Evolutionary conservation across 2,113 vertebrate genomes (phyloP).

Genomic region (Callipepla californica): DNA sequence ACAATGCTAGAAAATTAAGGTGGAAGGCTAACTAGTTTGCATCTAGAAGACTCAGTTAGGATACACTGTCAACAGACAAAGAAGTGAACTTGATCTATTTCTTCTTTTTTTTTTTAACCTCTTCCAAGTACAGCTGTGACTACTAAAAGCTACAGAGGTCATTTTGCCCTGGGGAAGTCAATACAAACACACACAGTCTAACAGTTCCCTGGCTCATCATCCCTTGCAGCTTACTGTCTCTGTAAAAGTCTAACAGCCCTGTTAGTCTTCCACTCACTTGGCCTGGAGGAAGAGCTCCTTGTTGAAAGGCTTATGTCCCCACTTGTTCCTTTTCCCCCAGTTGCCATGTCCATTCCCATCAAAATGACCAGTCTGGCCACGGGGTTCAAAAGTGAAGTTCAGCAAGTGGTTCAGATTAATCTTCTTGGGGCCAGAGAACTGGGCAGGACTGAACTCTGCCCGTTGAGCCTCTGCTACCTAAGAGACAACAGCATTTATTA

Average conservation of each 20-base stretch:
- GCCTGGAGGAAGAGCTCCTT: slow-evolving; percentile 99
- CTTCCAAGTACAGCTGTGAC: background rate
- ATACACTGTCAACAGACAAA: background rate
- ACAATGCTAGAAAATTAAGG: background rate
- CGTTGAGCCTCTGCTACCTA: slow-evolving; percentile 97
- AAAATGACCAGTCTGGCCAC: slow-evolving; percentile 87
- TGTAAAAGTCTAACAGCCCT: background rate
- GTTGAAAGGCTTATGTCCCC: slow-evolving; percentile 98
- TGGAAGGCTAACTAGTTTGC: background rate
- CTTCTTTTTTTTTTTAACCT: background rate
- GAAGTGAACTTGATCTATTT: background rate
- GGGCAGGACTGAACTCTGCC: slow-evolving; percentile 99
- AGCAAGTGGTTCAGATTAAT: slow-evolving; percentile 97
- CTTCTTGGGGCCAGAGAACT: slow-evolving; percentile 97
- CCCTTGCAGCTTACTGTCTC: background rate
- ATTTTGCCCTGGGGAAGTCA: background rate
- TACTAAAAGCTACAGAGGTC: background rate
- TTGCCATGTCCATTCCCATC: slow-evolving; percentile 84
- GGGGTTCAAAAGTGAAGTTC: slow-evolving; percentile 98
- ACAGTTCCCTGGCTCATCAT: background rate
- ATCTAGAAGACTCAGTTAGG: background rate
- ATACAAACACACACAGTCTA: background rate
- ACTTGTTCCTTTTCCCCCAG: slow-evolving; percentile 97
- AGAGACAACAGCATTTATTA: slow-evolving; percentile 42
- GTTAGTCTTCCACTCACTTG: slow-evolving; percentile 85